Conservation (phyloP, 2,797 vertebrate genomes). For the Scarus forsteni region DNA sequence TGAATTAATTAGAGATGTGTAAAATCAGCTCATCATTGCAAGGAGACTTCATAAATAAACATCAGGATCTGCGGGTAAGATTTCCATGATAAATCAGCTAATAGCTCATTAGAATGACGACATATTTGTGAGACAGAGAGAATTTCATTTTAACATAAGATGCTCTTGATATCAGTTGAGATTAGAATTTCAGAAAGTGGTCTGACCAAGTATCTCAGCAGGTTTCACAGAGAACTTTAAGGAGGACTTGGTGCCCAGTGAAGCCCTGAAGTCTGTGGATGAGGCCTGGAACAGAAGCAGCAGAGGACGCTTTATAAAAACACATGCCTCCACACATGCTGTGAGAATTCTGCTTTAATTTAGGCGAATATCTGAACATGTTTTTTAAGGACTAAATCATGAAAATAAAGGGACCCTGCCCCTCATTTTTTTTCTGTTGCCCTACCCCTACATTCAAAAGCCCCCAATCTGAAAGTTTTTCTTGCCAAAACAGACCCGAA, state of each 20-base stretch:
- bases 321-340: constrained; percentile 6
- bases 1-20: no score
- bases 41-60: no score
- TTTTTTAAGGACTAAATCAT: no score
- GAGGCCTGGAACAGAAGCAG: constrained; percentile 5
- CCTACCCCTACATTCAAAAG: no score
- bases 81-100: neutral
- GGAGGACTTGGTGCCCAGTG: constrained; percentile 1
- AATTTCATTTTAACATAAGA: constrained; percentile 2
- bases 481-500: no score
- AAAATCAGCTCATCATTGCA: no score
- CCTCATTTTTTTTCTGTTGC: no score
- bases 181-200: constrained; percentile 12
- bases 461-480: no score
- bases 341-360: neutral
- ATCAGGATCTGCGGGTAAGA: neutral
- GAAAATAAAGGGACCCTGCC: neutral
- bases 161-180: neutral
- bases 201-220: constrained; percentile 12
- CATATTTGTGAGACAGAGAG: constrained; percentile 4
- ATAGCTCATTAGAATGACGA: neutral
- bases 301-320: constrained; percentile 2
- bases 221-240: constrained; percentile 15
- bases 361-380: neutral
- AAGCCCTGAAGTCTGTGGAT: constrained; percentile 22